Conservation (phyloP, 2,113 vertebrate genomes). For the Telmatochromis sp. region DNA sequence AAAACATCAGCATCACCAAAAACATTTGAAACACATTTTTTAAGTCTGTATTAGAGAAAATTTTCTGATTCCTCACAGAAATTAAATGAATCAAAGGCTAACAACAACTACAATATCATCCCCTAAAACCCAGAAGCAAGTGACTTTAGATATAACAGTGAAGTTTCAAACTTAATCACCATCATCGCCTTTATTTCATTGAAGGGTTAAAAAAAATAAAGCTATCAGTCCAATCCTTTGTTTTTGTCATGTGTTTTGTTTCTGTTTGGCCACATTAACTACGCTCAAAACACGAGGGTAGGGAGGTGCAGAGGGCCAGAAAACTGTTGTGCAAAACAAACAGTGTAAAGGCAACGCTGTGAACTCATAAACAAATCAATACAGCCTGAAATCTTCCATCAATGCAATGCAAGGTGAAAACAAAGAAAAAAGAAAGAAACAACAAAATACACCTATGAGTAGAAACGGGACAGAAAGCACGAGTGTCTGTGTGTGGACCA, state of each 20-base stretch:
- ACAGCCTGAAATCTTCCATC: neutral
- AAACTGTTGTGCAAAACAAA: neutral
- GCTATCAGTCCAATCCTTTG: neutral
- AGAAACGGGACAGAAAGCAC: accelerated
- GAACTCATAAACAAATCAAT: neutral
- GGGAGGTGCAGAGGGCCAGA: neutral
- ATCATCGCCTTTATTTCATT: neutral
- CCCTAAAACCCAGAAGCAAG: neutral
- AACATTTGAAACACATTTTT: neutral
- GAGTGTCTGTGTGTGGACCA: neutral
- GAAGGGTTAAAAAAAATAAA: neutral
- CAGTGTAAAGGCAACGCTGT: accelerated
- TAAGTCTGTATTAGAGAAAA: neutral
- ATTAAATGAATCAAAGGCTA: neutral
- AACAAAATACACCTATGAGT: neutral
- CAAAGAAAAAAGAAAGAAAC: neutral
- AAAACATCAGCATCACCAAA: neutral
- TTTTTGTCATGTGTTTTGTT: neutral
- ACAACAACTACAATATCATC: neutral
- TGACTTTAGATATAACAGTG: neutral
- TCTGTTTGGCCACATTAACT: neutral
- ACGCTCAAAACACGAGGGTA: neutral
- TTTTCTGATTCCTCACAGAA: neutral
- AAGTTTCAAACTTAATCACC: neutral
- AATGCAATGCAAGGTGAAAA: neutral